Base-by-base conservation (phyloP, 2,888 invertebrate genomes). In the Venustoraphidia nigricollis region DNA sequence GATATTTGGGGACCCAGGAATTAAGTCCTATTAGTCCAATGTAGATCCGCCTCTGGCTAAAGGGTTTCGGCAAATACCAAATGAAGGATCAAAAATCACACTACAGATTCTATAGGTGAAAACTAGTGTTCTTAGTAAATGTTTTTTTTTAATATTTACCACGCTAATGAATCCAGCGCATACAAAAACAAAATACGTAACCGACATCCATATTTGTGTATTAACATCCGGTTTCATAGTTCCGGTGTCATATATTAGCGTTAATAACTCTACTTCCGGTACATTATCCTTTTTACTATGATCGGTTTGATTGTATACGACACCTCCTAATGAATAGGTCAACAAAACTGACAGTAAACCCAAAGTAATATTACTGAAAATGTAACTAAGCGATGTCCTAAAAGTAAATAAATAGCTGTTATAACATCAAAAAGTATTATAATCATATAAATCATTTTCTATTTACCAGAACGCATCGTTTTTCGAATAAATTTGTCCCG, bases 381-480 rank as follows among this genome's bases (percentile, higher is more conserved):
- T 71, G 42, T 76, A 71, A 48, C 73, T 67, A 11, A 76, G 66
- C 37, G 79, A 73, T 46, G 73, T 73, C 78, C 79, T 79, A 65
- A 43, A 73, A 72, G 38, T 45, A 46, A 45, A 53, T 51, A 51
- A 45, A 49, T 50, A 45, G 13, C 11, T 17, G 38, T n/a, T n/a
- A n/a, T 45, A 48, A 34, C 17, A 50, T 45, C 6, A 40, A 44
- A 27, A 45, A 46, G 17, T 38, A 4, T 17, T 39, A 41, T 40
- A 43, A 49, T 37, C 44, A 47, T 39, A 41, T 47, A 11, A 35
- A 35, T 46, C n/a, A 14, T 41, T 27, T 37, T 36, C 9, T 41
- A 58, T 69, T 71, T 66, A 79, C 81, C 78, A 78, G 60, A 79
- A 70, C 35, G 79, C 77, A 63, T 79, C 79, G 44, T 73, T 75